Base-by-base conservation (phyloP, 2,113 vertebrate species). In the Gymnobelideus leadbeateri region DNA sequence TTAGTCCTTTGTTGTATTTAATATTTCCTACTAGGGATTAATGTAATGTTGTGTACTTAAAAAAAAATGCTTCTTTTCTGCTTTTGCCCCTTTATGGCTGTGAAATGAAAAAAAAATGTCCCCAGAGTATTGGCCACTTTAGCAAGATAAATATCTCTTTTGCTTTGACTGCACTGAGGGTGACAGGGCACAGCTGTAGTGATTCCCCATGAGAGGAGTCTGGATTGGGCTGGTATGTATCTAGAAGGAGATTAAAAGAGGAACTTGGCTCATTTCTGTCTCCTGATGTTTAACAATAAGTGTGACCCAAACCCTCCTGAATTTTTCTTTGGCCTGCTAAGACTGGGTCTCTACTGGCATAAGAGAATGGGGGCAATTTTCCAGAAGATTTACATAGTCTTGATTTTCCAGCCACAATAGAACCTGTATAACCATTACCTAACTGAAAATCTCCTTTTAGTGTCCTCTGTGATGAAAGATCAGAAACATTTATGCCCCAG, bases 21-120 rank as follows among this genome's bases (percentile, higher is more conserved):
- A 2, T 43, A 43, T 84, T 84, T 23, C n/a, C 68, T 84, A 43
- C 23, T 84, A 84, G 37, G 19, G n/a, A 84, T 84, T 43, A 43
- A 84, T 77, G 37, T 37, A 77, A 14, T 84, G 31, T 84, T 84
- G 16, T 84, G 68, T 23, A n/a, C n/a, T 84, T 84, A 43, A 43
- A 84, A 43, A 43, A 84, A 84, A 84, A 23, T 14, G 7, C n/a
- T 84, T 84, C 68, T 84, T 84, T 43, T 84, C n/a, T 84, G 37
- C n/a, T 84, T 84, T 84, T 84, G n/a, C 68, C n/a, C 68, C 68
- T 93, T 51, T 53, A 94, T 90, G 91, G 93, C 91, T 91, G 47
- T 49, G 97, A 92, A 37, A 91, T 43, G 28, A 96, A 96, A 52
- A 96, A 49, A 51, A 55, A 94, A 94, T 91, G 92, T 97, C 94